Base-by-base conservation (phyloP, 2,797 vertebrate species). In the Vireo griseus region DNA sequence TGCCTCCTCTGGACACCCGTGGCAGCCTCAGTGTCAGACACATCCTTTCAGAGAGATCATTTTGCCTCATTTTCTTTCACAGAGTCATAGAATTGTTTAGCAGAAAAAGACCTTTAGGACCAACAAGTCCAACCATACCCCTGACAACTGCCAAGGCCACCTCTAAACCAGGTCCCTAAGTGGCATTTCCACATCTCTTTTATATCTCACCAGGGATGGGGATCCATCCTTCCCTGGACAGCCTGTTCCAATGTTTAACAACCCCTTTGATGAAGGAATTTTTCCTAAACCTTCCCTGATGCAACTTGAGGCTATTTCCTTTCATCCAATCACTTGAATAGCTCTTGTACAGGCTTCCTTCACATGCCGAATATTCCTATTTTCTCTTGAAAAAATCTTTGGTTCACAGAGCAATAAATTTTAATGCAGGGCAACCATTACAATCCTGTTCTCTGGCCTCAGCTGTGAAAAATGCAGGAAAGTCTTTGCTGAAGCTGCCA, bases 321-420 rank as follows among this genome's bases (percentile, higher is more conserved):
- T 57, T 69, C 2, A 5, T 66, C 24, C n/a, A n/a, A 6, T 37
- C 58, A 20, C 14, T 12, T 47, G 10, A 62, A 66, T 10, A 10
- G 47, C 11, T 72, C 54, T 78, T 42, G 24, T 31, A 9, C 15
- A 20, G 10, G 4, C 39, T 71, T 67, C 25, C n/a, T 90, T 78
- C 47, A 72, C 2, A 1, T 8, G 20, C 6, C 25, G 3, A 18
- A 8, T 75, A 58, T 31, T 88, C 59, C 45, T 72, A 2, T 40
- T 57, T 77, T 21, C 47, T 78, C 50, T 42, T 65, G n/a, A 63
- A 80, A 22, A 74, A 85, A 59, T 50, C 5, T 31, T 72, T 0
- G 0, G n/a, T n/a, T 68, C 50, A 26, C 2, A 2, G 10, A 82
- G n/a, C 1, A 7, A 26, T 2, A 47, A 10, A 35, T 61, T 59